These are phyloP conservation scores for Brachionus rubens DNA, from an alignment of 1,140 invertebrate species.

Conservation along the genomic window DNA sequence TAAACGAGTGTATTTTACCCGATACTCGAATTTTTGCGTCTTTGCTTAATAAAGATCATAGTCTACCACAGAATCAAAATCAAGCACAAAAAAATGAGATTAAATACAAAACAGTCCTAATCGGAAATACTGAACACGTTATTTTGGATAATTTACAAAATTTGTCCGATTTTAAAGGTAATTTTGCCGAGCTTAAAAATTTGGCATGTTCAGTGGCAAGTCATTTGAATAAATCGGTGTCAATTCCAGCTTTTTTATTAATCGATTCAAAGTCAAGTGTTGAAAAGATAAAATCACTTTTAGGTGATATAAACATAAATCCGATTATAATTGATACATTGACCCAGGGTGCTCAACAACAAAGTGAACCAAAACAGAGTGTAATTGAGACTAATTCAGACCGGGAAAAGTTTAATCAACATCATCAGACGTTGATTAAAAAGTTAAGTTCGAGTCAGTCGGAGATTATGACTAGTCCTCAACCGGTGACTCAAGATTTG, in stretches of 20 bases:
- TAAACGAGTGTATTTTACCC: conserved; percentile 23
- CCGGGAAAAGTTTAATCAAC: conserved; percentile 19
- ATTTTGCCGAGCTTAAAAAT: conserved; percentile 30
- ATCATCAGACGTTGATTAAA: conserved; percentile 32
- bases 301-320: conserved; percentile 31
- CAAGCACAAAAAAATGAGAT: conserved; percentile 28
- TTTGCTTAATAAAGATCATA: conserved; percentile 30
- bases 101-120: conserved; percentile 32
- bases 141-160: conserved; percentile 38
- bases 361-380: neutral
- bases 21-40: conserved; percentile 32
- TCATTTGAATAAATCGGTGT: conserved; percentile 26
- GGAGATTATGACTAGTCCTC: neutral
- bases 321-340: conserved; percentile 30
- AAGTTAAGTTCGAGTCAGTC: neutral
- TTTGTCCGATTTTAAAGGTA: conserved; percentile 41
- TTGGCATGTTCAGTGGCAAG: conserved; percentile 8
- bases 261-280: conserved; percentile 8
- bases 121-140: conserved; percentile 39
- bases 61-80: neutral
- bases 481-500: neutral
- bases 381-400: neutral
- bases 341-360: neutral
- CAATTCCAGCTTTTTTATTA: conserved; percentile 25
- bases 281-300: conserved; percentile 17